Conservation (phyloP, 2,113 vertebrate genomes). For the Bos javanicus region DNA sequence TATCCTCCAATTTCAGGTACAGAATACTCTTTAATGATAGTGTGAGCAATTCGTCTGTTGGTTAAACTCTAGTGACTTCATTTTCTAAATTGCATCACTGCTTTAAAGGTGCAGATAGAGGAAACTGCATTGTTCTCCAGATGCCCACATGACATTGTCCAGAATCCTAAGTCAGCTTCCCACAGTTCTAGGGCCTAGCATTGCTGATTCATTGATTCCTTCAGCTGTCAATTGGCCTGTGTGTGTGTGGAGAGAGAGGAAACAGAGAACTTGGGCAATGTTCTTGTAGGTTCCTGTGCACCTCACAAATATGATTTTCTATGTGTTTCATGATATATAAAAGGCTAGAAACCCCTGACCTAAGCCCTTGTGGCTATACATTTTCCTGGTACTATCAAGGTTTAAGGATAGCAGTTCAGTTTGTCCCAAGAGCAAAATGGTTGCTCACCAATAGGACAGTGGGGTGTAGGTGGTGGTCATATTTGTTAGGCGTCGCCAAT, state of each 20-base stretch:
- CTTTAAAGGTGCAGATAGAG: not conserved
- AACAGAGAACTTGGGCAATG: fast-evolving
- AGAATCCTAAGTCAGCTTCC: not conserved
- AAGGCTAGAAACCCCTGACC: fast-evolving
- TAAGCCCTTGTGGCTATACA: fast-evolving
- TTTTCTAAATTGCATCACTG: not conserved
- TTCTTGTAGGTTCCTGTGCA: fast-evolving
- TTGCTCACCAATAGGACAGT: not conserved
- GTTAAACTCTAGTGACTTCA: not conserved
- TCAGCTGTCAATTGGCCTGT: not conserved
- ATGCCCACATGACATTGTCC: too few species aligned
- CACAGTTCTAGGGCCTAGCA: too few species aligned
- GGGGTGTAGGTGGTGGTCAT: too few species aligned
- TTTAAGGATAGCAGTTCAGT: not conserved
- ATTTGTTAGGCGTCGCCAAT: not conserved
- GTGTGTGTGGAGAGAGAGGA: not conserved
- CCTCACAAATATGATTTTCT: not conserved
- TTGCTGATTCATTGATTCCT: not conserved
- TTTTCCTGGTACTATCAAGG: not conserved
- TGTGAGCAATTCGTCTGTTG: not conserved
- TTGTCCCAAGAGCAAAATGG: not conserved
- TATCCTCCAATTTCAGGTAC: not conserved
- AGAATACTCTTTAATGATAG: not conserved
- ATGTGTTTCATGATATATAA: not conserved
- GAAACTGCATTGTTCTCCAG: not conserved